Evolutionary conservation across 2,888 invertebrate species (phyloP).

Genomic region (Panopea generosa): DNA sequence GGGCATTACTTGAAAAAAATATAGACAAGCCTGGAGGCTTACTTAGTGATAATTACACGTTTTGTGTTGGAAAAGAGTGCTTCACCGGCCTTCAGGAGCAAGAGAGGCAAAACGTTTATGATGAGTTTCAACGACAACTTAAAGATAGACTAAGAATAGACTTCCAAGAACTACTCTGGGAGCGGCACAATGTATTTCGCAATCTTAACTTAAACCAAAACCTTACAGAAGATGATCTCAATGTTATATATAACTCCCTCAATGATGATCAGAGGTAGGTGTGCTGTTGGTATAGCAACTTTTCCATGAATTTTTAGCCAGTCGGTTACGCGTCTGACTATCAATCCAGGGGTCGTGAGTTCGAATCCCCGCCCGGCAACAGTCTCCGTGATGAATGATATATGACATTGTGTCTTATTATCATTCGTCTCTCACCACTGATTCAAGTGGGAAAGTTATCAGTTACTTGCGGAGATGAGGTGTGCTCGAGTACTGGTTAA

Average conservation of each 20-base stretch:
- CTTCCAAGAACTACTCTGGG: constrained; percentile 96
- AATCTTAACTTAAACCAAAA: constrained; percentile 95
- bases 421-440: too few species aligned
- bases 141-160: constrained; percentile 94
- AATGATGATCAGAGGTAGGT: constrained; percentile 65
- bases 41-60: constrained; percentile 92
- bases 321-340: too few species aligned
- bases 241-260: constrained; percentile 86
- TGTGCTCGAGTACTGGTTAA: too few species aligned
- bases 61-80: constrained; percentile 97
- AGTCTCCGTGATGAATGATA: too few species aligned
- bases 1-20: constrained; percentile 95
- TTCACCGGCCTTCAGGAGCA: constrained; percentile 96
- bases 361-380: too few species aligned
- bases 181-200: constrained; percentile 96
- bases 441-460: too few species aligned
- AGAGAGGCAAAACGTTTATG: constrained; percentile 96
- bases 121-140: constrained; percentile 92
- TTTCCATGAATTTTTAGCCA: too few species aligned
- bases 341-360: too few species aligned
- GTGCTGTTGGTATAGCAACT: not conserved
- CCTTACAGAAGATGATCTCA: constrained; percentile 97
- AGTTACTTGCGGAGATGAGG: too few species aligned
- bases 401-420: too few species aligned
- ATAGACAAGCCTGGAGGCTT: constrained; percentile 90